Percentiles rank a stretch among this genome's conserved stretches.
These are phyloP conservation scores for Neosalanx taihuensis DNA, from an alignment of 2,797 vertebrate genomes.

Conservation along the genomic window DNA sequence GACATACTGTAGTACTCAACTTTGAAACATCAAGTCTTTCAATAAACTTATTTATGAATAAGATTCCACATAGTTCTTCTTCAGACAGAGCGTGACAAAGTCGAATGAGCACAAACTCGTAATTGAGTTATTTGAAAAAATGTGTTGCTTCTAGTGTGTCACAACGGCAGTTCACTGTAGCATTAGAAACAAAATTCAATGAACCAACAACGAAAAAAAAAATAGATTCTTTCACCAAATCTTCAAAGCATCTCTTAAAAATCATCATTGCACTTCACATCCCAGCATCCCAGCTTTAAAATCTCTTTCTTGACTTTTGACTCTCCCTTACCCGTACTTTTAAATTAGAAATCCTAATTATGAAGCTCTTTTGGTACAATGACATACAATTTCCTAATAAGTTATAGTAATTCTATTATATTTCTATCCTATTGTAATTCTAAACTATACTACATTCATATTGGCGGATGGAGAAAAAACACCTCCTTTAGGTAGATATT, in stretches of 20 bases:
- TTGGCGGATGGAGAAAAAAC: neutral
- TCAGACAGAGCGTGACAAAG: slow-evolving; percentile 37
- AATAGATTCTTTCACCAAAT: neutral
- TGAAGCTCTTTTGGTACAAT: neutral
- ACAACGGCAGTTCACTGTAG: neutral
- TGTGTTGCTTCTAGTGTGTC: slow-evolving; percentile 4
- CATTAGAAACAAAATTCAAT: neutral
- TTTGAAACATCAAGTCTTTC: slow-evolving; percentile 4
- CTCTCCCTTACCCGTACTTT: too few species aligned
- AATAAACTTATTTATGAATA: slow-evolving; percentile 6
- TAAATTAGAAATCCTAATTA: neutral
- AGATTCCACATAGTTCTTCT: slow-evolving; percentile 7
- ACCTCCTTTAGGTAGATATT: neutral
- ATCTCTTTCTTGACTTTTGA: neutral
- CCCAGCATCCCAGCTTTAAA: neutral
- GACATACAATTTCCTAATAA: neutral
- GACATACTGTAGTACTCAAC: slow-evolving; percentile 4
- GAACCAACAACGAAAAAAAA: neutral
- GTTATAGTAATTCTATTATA: neutral
- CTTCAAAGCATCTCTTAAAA: neutral
- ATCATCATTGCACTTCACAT: neutral
- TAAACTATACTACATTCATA: slow-evolving; percentile 1
- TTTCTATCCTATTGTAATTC: neutral
- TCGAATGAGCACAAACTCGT: slow-evolving; percentile 17
- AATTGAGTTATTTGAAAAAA: slow-evolving; percentile 15